Conservation (phyloP, 2,797 vertebrate species). For the Eurystomus glaucurus region DNA sequence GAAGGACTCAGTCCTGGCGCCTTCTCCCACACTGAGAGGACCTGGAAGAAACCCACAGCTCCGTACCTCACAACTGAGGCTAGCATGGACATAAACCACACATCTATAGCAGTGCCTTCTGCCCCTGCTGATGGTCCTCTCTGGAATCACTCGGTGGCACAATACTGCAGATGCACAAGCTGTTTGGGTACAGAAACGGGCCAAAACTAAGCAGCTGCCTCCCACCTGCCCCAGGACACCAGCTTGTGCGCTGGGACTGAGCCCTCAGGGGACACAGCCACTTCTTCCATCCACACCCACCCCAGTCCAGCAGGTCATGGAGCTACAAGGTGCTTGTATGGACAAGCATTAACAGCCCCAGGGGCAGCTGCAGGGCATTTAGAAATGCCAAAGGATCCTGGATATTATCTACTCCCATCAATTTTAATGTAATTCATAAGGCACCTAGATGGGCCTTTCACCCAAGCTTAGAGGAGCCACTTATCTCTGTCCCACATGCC, state of each 20-base stretch:
- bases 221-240: neutral
- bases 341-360: neutral
- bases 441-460: neutral
- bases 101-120: neutral
- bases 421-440: neutral
- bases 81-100: neutral
- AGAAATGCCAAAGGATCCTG: accelerated
- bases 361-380: neutral
- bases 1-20: neutral
- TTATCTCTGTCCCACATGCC: neutral
- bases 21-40: neutral
- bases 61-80: neutral
- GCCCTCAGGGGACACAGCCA: neutral
- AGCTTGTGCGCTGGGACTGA: accelerated
- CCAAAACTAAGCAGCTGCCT: neutral
- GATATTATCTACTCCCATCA: neutral
- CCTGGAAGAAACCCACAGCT: neutral
- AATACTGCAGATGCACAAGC: neutral
- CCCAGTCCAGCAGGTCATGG: neutral
- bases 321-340: neutral
- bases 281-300: neutral
- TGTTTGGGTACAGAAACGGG: neutral
- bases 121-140: neutral
- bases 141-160: neutral
- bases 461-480: neutral